Percentiles rank a stretch among this genome's conserved stretches.
phyloP scores from a whole-genome alignment of 1,140 invertebrate species.

The Drosophila subpulchrella region DNA sequence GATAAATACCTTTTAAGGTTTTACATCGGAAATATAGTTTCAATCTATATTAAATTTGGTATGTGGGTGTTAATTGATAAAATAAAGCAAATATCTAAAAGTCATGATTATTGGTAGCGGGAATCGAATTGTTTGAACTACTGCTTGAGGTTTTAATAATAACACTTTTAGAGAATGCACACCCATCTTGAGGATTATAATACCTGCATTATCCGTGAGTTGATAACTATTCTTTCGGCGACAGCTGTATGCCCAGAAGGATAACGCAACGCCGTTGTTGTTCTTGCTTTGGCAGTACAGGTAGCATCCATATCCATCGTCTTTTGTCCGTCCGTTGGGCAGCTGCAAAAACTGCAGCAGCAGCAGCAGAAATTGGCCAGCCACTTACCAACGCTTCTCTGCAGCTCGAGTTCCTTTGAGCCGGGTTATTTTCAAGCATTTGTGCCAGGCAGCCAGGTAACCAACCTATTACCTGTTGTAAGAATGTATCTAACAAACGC shows the following conservation, averaged over 20 bases:
- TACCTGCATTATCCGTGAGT: background rate
- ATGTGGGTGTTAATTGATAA: background rate
- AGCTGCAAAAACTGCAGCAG: slow-evolving; percentile 53
- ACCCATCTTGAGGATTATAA: background rate
- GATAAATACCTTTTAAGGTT: too few relatives aligned
- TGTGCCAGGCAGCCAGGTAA: slow-evolving; percentile 33
- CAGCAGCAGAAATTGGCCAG: slow-evolving; percentile 51
- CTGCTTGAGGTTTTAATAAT: background rate
- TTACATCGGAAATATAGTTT: too few relatives aligned
- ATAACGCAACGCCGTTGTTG: slow-evolving; percentile 18
- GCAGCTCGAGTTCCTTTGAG: slow-evolving; percentile 19
- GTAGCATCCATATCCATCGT: slow-evolving; percentile 51
- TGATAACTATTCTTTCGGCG: background rate
- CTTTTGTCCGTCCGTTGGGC: slow-evolving; percentile 35
- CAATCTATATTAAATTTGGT: too few relatives aligned
- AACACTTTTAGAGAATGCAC: background rate
- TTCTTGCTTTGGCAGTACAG: slow-evolving; percentile 29
- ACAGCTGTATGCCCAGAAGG: slow-evolving; percentile 23
- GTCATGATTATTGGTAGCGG: too few relatives aligned
- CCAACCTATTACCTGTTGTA: slow-evolving; percentile 70
- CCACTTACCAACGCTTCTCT: slow-evolving; percentile 35
- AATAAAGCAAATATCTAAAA: background rate
- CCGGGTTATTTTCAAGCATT: slow-evolving; percentile 63
- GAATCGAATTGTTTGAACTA: too few relatives aligned
- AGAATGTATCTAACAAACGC: slow-evolving; percentile 65